A percentile compares a stretch with the other conserved stretches of the same genome.
These are phyloP conservation scores for Cyanoderma ruficeps DNA, from an alignment of 2,113 vertebrate genomes.

Conservation along the genomic window DNA sequence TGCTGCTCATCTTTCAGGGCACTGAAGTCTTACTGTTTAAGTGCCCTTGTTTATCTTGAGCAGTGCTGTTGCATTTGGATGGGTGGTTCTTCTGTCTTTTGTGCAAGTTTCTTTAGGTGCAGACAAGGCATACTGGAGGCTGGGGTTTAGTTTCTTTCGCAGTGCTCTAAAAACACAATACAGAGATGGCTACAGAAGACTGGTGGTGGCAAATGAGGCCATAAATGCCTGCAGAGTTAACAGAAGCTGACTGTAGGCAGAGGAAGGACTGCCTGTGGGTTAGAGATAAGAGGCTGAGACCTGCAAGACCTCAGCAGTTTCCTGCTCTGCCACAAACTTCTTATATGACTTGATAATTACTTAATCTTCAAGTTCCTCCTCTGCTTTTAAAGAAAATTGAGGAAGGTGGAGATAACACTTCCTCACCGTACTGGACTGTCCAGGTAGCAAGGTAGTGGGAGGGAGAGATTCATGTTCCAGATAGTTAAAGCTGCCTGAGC, in stretches of 20 bases:
- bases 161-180: not conserved
- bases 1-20: not conserved
- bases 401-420: not conserved
- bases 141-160: not conserved
- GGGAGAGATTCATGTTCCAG: not conserved
- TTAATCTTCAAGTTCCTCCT: conserved; percentile 18
- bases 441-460: not conserved
- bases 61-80: not conserved
- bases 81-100: not conserved
- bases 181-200: not conserved
- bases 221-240: not conserved
- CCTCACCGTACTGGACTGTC: not conserved
- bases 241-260: not conserved
- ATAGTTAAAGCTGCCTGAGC: conserved; percentile 1
- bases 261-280: not conserved
- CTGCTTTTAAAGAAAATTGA: conserved; percentile 19
- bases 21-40: not conserved
- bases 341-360: not conserved
- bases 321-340: conserved; percentile 18
- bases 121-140: not conserved
- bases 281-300: not conserved
- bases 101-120: not conserved
- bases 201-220: not conserved
- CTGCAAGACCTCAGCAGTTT: conserved; percentile 2
- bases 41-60: not conserved